A percentile compares a stretch with the other conserved stretches of the same genome.
These are phyloP conservation scores for Noturus placidus DNA, from an alignment of 2,113 vertebrate species.

Conservation along the genomic window DNA sequence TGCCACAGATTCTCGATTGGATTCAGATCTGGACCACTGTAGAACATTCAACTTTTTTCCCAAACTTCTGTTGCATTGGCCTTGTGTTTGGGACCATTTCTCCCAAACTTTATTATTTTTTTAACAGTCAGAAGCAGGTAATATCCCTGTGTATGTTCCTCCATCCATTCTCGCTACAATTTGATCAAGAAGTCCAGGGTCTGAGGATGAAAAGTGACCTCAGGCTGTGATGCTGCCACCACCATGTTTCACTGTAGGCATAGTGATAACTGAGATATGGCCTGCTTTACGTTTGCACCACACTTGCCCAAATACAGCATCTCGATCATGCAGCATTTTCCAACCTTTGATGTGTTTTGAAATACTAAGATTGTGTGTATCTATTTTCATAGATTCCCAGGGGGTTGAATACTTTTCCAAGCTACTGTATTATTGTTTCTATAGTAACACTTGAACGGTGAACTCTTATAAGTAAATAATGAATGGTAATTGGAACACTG, in stretches of 20 bases:
- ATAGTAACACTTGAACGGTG: not conserved
- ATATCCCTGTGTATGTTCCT: no score
- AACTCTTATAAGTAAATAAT: not conserved
- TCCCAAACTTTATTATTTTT: no score
- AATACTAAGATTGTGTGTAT: no score
- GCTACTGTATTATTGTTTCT: not conserved
- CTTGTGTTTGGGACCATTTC: no score
- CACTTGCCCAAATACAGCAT: no score
- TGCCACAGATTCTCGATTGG: no score
- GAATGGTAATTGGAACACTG: not conserved
- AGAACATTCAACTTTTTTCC: no score
- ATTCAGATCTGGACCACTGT: no score
- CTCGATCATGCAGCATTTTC: not conserved
- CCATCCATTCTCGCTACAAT: no score
- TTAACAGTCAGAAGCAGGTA: no score
- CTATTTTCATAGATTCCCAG: not conserved
- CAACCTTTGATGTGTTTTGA: not conserved
- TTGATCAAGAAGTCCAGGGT: no score
- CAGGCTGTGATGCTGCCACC: not conserved
- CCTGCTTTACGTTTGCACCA: not conserved
- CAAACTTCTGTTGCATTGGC: no score
- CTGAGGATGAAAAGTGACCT: not conserved
- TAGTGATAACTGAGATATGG: not conserved
- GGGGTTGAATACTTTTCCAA: not conserved
- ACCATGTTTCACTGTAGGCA: not conserved